These are phyloP conservation scores for Patella pellucida DNA, from an alignment of 2,888 invertebrate species.

Conservation along the genomic window DNA sequence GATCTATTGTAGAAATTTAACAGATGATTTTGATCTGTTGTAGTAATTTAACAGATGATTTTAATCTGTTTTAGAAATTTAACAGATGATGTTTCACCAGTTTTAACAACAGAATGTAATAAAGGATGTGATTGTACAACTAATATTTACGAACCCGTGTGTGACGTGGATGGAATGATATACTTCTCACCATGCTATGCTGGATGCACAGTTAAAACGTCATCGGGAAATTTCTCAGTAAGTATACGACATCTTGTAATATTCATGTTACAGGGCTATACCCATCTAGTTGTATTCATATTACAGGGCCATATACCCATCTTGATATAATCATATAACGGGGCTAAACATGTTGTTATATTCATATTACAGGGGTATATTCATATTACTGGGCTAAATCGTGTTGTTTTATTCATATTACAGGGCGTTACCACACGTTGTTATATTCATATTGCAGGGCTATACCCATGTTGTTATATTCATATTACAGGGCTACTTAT, in stretches of 20 bases:
- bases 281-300: not conserved
- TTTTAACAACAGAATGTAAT: conserved; percentile 73
- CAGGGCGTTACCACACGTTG: not conserved
- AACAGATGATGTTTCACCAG: not conserved
- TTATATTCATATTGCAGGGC: not conserved
- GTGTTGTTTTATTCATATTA: not conserved
- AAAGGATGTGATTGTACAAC: conserved; percentile 76
- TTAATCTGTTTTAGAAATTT: too few relatives aligned
- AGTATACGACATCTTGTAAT: not conserved
- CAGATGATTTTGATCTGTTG: too few relatives aligned
- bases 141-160: conserved; percentile 78
- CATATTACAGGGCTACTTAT: not conserved
- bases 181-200: conserved; percentile 84
- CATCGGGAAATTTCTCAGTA: not conserved
- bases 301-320: not conserved
- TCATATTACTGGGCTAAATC: not conserved
- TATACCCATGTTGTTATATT: not conserved
- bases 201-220: conserved; percentile 74
- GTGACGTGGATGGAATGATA: conserved; percentile 75
- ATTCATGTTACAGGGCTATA: not conserved
- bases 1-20: too few relatives aligned
- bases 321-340: not conserved
- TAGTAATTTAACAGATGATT: too few relatives aligned
- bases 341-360: not conserved
- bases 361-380: not conserved